Percentiles rank a stretch among this genome's conserved stretches.
Evolutionary conservation across 1,140 invertebrate species (phyloP).

Genomic region (Trichomalopsis sarcophagae): DNA sequence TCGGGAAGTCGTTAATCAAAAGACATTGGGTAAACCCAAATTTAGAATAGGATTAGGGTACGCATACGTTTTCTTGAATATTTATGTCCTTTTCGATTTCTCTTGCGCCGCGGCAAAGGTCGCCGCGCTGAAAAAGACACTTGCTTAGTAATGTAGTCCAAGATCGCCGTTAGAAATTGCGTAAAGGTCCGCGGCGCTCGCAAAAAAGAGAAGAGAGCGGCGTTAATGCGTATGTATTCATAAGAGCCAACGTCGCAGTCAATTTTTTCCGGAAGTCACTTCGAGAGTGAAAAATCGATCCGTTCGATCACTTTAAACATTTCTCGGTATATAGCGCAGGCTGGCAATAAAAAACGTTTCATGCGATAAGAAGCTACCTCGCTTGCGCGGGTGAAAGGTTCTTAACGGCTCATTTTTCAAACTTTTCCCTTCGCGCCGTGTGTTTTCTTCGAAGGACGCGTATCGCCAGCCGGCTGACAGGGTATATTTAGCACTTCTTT

Average conservation of each 20-base stretch:
- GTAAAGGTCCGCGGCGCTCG: background rate
- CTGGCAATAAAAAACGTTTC: no score
- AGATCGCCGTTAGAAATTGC: background rate
- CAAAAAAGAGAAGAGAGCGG: background rate
- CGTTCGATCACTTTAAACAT: no score
- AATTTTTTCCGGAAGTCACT: background rate
- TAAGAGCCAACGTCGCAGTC: background rate
- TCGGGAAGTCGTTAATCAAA: no score
- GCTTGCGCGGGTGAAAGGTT: conserved; percentile 15
- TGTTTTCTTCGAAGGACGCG: background rate
- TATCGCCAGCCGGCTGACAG: background rate
- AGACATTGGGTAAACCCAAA: no score
- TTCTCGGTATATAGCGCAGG: no score
- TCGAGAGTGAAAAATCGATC: no score
- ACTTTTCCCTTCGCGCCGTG: background rate
- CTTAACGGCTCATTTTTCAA: conserved; percentile 13
- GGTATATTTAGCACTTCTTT: conserved; percentile 14
- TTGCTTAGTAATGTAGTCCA: background rate
- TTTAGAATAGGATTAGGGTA: no score
- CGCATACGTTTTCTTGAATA: no score
- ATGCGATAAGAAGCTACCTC: background rate
- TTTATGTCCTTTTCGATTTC: no score
- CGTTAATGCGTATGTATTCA: background rate
- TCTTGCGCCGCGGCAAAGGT: background rate
- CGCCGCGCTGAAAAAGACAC: background rate